Evolutionary conservation across 1,140 invertebrate genomes (phyloP), one percentile per base, ranked within the genome.

Genomic region (Agrypnia vestita): DNA sequence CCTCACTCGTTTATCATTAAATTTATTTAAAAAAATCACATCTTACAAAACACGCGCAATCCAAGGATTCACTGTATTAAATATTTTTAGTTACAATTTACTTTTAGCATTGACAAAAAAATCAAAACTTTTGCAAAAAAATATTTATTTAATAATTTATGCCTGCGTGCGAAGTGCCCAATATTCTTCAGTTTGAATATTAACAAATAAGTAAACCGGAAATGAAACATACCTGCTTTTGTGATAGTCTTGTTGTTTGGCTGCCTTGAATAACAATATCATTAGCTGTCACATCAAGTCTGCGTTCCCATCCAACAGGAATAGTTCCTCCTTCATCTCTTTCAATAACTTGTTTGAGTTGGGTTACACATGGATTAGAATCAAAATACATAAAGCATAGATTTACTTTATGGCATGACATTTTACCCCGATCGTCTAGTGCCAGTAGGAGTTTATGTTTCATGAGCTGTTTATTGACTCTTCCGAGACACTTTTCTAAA

Each of bases 371-470:
- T 81, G 96, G 96, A 19, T 92, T 92, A 1, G 95, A 93, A 89
- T 98, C 96, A 90, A 97, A 97, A 87, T 97, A 98, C 84, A 98
- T 94, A 86, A 97, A 97, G 86, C 96, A 97, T 19, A 98, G 90
- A 87, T 97, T 97, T 55, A 98, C 95, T 94, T 98, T 98, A 86
- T 98, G 97, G 88, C 97, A 98, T 51, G 96, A 97, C 83, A 98
- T 94, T 86, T 96, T 97, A 72, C 97, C 97, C 85, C 97, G 91
- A 86, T 98, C 97, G 88, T 98, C 97, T 69, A 98, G 88, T n/a
- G 97, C 96, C 62, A 98, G 86, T 61, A 98, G 89, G 79, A 98
- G 94, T 88, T 97, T 97, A 86, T 98, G 96, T 84, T 95, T 93
- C 74, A 96, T 91, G 56, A 98, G 89, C 84, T 96, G 93, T 84